Percentiles rank a stretch among this genome's conserved stretches.
phyloP scores from a whole-genome alignment of 1,140 invertebrate species.

The Babylonia areolata region DNA sequence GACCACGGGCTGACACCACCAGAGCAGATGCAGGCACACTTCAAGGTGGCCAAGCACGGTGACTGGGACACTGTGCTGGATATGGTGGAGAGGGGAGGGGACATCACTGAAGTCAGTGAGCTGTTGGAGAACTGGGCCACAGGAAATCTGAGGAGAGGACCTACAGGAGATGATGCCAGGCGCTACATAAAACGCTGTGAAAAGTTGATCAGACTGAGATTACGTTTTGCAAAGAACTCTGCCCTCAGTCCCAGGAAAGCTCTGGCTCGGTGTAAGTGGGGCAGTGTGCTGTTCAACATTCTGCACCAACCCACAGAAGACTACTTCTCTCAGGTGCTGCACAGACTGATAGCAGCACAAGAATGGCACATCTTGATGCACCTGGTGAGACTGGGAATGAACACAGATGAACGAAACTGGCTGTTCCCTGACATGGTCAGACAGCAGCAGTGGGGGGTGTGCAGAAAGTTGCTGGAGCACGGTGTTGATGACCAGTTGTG shows the following conservation, averaged over 20 bases:
- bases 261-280: background rate
- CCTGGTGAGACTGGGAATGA: background rate
- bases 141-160: background rate
- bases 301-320: background rate
- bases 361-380: constrained; percentile 26
- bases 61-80: too few relatives aligned
- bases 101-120: background rate
- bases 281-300: background rate
- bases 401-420: background rate
- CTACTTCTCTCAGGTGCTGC: background rate
- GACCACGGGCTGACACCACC: too few relatives aligned
- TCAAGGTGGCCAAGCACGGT: too few relatives aligned
- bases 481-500: constrained; percentile 14
- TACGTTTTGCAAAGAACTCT: background rate
- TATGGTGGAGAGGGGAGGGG: too few relatives aligned
- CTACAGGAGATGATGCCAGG: background rate
- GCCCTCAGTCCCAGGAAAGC: background rate
- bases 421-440: background rate
- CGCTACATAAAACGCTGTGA: too few relatives aligned
- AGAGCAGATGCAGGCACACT: too few relatives aligned
- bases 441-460: constrained; percentile 17
- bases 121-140: background rate
- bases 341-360: background rate
- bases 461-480: background rate
- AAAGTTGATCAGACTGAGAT: background rate